A percentile compares a stretch with the other conserved stretches of the same genome.
phyloP scores from a whole-genome alignment of 2,888 invertebrate species.

The Cryptophagus acutangulus region DNA sequence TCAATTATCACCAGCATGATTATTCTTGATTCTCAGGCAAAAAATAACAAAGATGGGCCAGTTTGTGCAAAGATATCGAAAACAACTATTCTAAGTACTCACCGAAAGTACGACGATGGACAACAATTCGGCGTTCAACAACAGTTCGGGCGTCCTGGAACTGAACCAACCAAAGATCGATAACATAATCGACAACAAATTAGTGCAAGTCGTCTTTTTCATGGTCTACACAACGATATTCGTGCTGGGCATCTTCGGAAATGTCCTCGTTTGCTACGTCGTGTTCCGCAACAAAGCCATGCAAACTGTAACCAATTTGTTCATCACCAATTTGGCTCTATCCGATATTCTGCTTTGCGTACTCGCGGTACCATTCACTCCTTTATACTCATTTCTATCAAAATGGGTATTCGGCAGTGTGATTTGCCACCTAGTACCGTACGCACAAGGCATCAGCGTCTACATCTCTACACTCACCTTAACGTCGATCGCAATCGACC shows the following conservation, averaged over 20 bases:
- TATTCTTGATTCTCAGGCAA: too few species aligned
- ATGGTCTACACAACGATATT: slow-evolving; percentile 81
- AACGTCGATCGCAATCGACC: slow-evolving; percentile 94
- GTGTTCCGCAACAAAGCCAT: slow-evolving; percentile 88
- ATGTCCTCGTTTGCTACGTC: slow-evolving; percentile 88
- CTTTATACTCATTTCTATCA: slow-evolving; percentile 85
- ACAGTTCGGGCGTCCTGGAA: slow-evolving; percentile 2
- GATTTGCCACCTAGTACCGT: slow-evolving; percentile 89
- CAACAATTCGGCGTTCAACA: slow-evolving; percentile 4
- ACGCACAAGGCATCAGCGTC: slow-evolving; percentile 91
- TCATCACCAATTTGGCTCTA: slow-evolving; percentile 93
- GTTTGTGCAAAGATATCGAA: too few species aligned
- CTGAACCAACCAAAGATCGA: background rate
- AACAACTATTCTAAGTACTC: too few species aligned
- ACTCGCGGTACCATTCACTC: slow-evolving; percentile 94
- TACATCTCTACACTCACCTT: slow-evolving; percentile 96
- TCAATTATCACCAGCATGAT: too few species aligned
- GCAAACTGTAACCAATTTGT: slow-evolving; percentile 97
- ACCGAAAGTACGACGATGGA: too few species aligned
- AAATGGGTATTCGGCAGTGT: slow-evolving; percentile 90
- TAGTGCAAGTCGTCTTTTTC: slow-evolving; percentile 70
- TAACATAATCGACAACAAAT: slow-evolving; percentile 57
- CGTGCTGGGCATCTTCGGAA: slow-evolving; percentile 83
- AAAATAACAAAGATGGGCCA: too few species aligned
- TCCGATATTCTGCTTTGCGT: slow-evolving; percentile 92